phyloP scores from a whole-genome alignment of 2,113 vertebrate genomes.

The Asarcornis scutulata region DNA sequence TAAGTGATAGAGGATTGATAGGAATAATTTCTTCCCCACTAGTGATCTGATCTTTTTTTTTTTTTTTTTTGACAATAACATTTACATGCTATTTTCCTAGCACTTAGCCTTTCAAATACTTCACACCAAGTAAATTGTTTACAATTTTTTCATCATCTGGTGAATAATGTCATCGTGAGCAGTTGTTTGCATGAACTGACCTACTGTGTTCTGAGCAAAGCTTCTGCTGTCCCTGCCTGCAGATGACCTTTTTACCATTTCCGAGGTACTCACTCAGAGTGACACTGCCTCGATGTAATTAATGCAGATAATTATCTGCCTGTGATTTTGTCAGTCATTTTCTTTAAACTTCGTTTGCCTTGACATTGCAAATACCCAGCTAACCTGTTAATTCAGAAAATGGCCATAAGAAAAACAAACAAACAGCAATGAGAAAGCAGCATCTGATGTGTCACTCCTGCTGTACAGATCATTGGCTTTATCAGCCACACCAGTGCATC shows the following conservation, averaged over 20 bases:
- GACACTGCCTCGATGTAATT: not conserved
- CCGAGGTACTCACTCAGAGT: not conserved
- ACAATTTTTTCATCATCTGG: not conserved
- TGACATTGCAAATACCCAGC: not conserved
- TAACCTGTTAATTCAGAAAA: not conserved
- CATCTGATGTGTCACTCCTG: not conserved
- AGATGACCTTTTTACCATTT: not conserved
- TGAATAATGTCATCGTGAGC: not conserved
- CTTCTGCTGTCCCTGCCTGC: not conserved
- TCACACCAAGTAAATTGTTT: conserved; percentile 9
- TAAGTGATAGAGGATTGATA: not conserved
- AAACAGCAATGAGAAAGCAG: not conserved
- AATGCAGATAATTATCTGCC: not conserved
- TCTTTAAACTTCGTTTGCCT: not conserved
- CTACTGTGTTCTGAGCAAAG: not conserved
- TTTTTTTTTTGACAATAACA: conserved; percentile 22
- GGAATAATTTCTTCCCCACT: conserved; percentile 38
- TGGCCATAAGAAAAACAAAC: not conserved
- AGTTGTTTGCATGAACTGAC: not conserved
- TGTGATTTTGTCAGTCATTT: not conserved
- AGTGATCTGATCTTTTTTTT: conserved; percentile 38
- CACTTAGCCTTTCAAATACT: conserved; percentile 6
- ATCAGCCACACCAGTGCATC: not conserved
- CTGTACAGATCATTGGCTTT: not conserved
- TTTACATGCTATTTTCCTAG: conserved; percentile 24